Evolutionary conservation across 2,113 vertebrate species (phyloP), one percentile per base, ranked within the genome.

Genomic region (Brienomyrus brachyistius): DNA sequence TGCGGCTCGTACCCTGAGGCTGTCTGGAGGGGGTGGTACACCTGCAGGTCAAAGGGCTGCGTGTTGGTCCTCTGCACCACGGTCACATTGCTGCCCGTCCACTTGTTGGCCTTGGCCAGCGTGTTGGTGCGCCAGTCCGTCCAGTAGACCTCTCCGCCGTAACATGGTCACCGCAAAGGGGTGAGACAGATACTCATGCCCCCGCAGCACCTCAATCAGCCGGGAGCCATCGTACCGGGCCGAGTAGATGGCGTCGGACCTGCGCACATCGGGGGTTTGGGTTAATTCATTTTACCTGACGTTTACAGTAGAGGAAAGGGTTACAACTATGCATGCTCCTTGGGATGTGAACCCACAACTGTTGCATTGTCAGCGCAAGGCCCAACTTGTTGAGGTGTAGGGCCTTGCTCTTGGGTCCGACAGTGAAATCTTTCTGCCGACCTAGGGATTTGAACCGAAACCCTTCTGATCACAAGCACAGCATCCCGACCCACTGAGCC

Each of bases 91-190:
- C 98, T 96, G 86, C 98, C 98, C 0, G 98, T 99, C 98, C 98
- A 99, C 93, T 99, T 99, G 96, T 99, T 99, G 92, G 98, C 98
- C 94, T 98, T 99, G 92, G 98, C 98, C 93, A 99, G 92, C 0
- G 98, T 99, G 94, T 99, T 99, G 85, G 98, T 99, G 59, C 97
- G 94, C 98, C 98, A 99, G 95, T 99, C 98, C 0, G 98, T 99
- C 98, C 98, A 99, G 94, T 99, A 99, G 3, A 99, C 97, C 93
- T 99, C 98, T 0, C 98, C 98, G 0, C 98, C 98, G 0, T 98
- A 99, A 99, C 45, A 99, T 96, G 11, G 98, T 99, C 92, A 99
- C 98, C 0, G 98, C 98, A 6, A 99, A 99, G 0, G 98, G 98
- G 92, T 99, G 98, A 0, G 98, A 98, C 92, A 99, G 94, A 95